Evolutionary conservation across 2,888 invertebrate genomes (phyloP).

Genomic region (Spodoptera picta): DNA sequence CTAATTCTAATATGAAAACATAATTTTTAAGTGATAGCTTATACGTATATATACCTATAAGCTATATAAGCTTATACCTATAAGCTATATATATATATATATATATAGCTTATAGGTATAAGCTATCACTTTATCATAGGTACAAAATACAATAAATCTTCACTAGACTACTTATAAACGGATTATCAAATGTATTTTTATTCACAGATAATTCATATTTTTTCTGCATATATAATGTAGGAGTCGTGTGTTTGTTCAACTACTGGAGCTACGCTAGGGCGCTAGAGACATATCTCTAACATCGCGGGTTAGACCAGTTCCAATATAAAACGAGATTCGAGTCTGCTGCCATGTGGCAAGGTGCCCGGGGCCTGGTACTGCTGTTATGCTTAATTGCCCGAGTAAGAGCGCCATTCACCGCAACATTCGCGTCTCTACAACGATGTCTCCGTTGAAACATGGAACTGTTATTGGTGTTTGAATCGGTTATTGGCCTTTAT

Average conservation of each 20-base stretch:
- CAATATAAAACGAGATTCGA: constrained; percentile 67
- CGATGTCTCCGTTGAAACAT: constrained; percentile 66
- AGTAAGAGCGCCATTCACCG: constrained; percentile 69
- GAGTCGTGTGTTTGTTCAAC: constrained; percentile 37
- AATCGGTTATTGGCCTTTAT: constrained; percentile 48
- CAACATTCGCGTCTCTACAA: constrained; percentile 70
- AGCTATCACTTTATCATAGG: too few relatives aligned
- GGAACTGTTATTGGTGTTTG: constrained; percentile 59
- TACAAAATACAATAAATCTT: not conserved
- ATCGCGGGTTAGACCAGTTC: constrained; percentile 62
- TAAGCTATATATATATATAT: too few relatives aligned
- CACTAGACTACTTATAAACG: not conserved
- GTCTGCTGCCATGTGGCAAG: constrained; percentile 77
- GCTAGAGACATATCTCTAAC: constrained; percentile 52
- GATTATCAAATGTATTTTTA: constrained; percentile 6
- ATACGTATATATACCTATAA: too few relatives aligned
- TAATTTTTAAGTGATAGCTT: too few relatives aligned
- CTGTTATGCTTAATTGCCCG: constrained; percentile 75
- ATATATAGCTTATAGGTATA: too few relatives aligned
- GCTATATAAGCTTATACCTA: too few relatives aligned
- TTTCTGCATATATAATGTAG: constrained; percentile 35
- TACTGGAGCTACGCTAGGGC: constrained; percentile 42
- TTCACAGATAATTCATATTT: constrained; percentile 30
- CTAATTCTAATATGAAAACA: too few relatives aligned
- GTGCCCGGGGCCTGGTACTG: constrained; percentile 72